phyloP scores from a whole-genome alignment of 2,113 vertebrate species.

The Neotragus moschatus region DNA sequence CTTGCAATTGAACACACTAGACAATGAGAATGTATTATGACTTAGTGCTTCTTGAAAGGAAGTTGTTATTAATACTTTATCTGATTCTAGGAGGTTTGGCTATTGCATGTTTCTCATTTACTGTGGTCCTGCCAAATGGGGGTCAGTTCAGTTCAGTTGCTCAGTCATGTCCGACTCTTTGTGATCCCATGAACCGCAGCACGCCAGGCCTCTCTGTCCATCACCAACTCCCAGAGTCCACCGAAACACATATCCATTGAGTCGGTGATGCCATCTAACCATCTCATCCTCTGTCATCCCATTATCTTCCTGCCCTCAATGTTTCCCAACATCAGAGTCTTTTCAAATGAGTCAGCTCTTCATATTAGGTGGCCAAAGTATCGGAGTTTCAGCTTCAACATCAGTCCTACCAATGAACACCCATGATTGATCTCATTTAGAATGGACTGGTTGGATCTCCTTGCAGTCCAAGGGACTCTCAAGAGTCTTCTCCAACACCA shows the following conservation, averaged over 20 bases:
- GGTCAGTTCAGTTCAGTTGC: neutral
- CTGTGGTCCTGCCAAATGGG: neutral
- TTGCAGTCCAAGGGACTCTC: neutral
- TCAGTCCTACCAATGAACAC: neutral
- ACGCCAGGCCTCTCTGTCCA: neutral
- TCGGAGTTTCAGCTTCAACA: neutral
- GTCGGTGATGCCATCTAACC: neutral
- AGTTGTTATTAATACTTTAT: neutral
- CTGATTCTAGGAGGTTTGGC: neutral
- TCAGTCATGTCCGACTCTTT: neutral
- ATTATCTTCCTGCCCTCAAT: neutral
- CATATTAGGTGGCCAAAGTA: neutral
- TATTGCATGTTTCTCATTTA: neutral
- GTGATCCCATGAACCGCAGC: fast-evolving
- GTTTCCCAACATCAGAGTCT: neutral
- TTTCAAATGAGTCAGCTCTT: neutral
- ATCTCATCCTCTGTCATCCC: neutral
- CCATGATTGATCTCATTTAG: neutral
- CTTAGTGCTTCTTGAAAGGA: neutral
- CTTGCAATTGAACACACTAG: neutral
- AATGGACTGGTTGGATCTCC: neutral
- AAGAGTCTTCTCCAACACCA: neutral
- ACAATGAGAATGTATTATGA: neutral
- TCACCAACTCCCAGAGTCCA: neutral
- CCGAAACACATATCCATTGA: neutral